Evolutionary conservation across 2,113 vertebrate genomes (phyloP).

Genomic region (Sinocyclocheilus anophthalmus): DNA sequence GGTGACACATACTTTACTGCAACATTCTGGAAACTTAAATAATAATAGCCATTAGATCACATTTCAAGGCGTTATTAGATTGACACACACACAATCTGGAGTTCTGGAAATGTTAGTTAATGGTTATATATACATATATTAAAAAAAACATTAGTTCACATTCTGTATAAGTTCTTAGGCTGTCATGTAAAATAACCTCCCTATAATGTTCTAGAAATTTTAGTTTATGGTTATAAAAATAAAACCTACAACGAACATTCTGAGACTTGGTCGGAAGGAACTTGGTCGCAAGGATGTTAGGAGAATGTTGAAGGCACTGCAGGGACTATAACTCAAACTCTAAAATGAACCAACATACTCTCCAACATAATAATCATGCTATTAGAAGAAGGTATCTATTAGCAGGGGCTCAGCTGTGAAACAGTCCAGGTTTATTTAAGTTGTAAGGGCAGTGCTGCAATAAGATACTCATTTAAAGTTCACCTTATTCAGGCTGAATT

Average conservation of each 20-base stretch:
- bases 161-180: background rate
- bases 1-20: too few relatives aligned
- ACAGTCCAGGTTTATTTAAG: background rate
- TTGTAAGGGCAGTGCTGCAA: conserved; percentile 26
- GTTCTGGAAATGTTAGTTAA: background rate
- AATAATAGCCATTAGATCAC: too few relatives aligned
- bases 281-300: too few relatives aligned
- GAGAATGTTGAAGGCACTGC: background rate
- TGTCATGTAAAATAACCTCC: background rate
- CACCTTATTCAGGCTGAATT: conserved; percentile 61
- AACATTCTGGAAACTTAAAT: background rate
- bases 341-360: background rate
- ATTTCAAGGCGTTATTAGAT: background rate
- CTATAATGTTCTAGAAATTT: background rate
- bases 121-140: background rate
- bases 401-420: background rate
- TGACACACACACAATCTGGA: background rate
- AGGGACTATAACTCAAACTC: background rate
- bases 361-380: background rate
- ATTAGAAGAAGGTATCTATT: background rate
- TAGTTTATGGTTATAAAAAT: background rate
- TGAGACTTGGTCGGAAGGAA: background rate
- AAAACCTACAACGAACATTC: background rate
- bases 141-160: background rate
- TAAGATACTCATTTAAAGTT: conserved; percentile 33